These are phyloP conservation scores for Himantopus leucocephalus DNA, from an alignment of 2,113 vertebrate genomes.

Conservation along the genomic window DNA sequence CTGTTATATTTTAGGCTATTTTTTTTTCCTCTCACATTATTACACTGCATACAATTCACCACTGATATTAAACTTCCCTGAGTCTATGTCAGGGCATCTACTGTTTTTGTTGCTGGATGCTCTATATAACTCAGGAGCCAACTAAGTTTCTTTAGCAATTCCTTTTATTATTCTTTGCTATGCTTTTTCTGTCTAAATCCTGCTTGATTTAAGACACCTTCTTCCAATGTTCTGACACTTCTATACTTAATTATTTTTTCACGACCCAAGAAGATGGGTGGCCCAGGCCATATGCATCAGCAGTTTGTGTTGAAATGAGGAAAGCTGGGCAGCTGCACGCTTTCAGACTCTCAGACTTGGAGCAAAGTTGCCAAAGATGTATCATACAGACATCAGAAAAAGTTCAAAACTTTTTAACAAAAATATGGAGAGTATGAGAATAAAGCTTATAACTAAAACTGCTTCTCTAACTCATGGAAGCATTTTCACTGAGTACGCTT, in stretches of 20 bases:
- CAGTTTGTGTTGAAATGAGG: not conserved
- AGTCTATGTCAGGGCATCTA: not conserved
- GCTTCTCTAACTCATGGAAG: not conserved
- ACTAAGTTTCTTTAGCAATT: not conserved
- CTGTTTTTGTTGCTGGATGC: not conserved
- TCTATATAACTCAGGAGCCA: not conserved
- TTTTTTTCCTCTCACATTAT: not conserved
- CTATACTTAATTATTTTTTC: not conserved
- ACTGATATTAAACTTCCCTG: not conserved
- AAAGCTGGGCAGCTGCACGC: constrained; percentile 15
- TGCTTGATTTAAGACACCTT: not conserved
- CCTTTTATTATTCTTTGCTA: not conserved
- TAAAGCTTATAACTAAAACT: not conserved
- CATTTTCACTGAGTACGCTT: not conserved
- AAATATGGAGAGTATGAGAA: not conserved
- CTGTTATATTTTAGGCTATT: not conserved
- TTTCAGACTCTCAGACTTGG: not conserved
- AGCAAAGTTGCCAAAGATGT: not conserved
- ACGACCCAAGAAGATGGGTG: constrained; percentile 32
- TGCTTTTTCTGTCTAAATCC: constrained; percentile 19
- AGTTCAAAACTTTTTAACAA: not conserved
- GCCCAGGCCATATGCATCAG: not conserved
- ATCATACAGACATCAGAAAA: not conserved
- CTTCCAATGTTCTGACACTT: not conserved
- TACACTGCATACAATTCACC: not conserved